Conservation (phyloP, 2,888 invertebrate genomes). For the Orthosia cruda region DNA sequence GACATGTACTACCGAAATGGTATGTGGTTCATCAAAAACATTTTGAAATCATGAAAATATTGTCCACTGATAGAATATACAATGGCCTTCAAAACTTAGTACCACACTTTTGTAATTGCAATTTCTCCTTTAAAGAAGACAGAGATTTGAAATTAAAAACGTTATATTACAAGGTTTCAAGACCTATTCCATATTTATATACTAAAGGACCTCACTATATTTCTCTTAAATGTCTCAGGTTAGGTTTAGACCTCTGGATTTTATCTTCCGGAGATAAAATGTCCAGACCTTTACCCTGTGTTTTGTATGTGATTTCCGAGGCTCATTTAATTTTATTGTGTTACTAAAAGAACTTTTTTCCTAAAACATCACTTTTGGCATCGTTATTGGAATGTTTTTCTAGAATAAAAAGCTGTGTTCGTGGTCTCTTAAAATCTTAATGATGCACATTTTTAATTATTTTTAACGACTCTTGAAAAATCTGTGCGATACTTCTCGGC, state of each 20-base stretch:
- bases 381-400: conserved; percentile 9
- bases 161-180: not conserved
- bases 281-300: not conserved
- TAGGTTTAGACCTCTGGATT: conserved; percentile 13
- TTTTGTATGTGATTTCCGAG: conserved; percentile 16
- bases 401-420: not conserved
- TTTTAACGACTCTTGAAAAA: conserved; percentile 52
- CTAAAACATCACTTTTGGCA: not conserved
- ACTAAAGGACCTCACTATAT: not conserved
- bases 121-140: no score
- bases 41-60: no score
- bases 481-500: not conserved
- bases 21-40: no score
- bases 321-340: conserved; percentile 23
- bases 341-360: not conserved
- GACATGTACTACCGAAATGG: no score
- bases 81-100: no score
- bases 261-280: conserved; percentile 34
- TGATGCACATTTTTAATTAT: conserved; percentile 22
- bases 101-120: no score
- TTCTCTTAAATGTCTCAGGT: not conserved
- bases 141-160: no score
- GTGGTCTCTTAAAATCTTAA: conserved; percentile 27
- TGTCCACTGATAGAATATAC: no score
- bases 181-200: conserved; percentile 1